A percentile compares a stretch with the other conserved stretches of the same genome.
Conservation (phyloP, 2,113 vertebrate species). For the Carassius carassius region DNA sequence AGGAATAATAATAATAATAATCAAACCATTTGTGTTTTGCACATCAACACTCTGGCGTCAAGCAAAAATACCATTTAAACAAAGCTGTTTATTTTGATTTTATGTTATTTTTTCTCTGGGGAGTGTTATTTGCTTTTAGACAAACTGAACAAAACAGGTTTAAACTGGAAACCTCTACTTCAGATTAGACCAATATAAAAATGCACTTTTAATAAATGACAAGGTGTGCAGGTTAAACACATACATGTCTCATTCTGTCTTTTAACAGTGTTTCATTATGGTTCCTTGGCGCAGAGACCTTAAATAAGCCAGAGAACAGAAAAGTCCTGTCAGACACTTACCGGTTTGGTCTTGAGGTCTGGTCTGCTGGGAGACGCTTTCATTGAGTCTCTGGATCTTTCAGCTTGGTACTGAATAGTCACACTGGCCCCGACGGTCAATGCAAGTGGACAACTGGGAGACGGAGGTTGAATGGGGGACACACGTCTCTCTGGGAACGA, state of each 20-base stretch:
- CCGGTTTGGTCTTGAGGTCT: constrained; percentile 51
- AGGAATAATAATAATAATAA: too few relatives aligned
- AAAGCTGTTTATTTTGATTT: too few relatives aligned
- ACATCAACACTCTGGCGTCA: background rate
- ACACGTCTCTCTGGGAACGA: constrained; percentile 64
- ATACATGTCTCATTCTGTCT: too few relatives aligned
- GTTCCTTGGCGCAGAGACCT: background rate
- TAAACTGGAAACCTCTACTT: background rate
- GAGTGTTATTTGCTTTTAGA: background rate
- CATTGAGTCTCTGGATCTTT: background rate
- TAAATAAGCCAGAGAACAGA: background rate
- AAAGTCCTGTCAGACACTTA: constrained; percentile 52
- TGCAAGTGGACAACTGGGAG: constrained; percentile 70
- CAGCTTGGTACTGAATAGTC: constrained; percentile 22
- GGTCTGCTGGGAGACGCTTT: constrained; percentile 33
- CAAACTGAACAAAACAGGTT: background rate
- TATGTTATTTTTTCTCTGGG: background rate
- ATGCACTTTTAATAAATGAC: background rate
- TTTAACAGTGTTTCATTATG: background rate
- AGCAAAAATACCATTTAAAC: background rate
- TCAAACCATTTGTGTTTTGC: background rate
- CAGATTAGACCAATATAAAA: background rate
- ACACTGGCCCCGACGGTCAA: constrained; percentile 60
- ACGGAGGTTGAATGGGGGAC: constrained; percentile 69
- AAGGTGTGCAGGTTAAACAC: background rate